These are phyloP conservation scores for Athetis lepigone DNA, from an alignment of 2,888 invertebrate species.

Conservation along the genomic window DNA sequence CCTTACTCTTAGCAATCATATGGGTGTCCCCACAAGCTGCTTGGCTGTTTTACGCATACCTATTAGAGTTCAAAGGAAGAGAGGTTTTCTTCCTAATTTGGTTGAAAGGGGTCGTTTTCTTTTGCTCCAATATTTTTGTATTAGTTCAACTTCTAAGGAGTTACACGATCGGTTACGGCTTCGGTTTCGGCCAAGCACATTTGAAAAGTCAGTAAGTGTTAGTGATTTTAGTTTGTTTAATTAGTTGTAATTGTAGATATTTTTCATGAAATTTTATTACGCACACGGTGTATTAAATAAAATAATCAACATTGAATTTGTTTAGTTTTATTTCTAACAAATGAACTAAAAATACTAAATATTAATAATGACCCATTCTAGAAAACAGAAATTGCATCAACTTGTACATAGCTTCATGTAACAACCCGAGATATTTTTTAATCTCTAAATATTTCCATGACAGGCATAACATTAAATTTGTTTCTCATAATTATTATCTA, in stretches of 20 bases:
- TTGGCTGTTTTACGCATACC: constrained; percentile 98
- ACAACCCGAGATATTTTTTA: constrained; percentile 15
- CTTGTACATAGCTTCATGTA: constrained; percentile 41
- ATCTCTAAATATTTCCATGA: constrained; percentile 8
- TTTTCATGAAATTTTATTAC: constrained; percentile 31
- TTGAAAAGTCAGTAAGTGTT: constrained; percentile 41
- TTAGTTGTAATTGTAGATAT: constrained; percentile 56
- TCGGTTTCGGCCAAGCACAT: constrained; percentile 75
- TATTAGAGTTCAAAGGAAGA: constrained; percentile 96
- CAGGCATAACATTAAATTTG: constrained; percentile 45
- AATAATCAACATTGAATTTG: constrained; percentile 63
- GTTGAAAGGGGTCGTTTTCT: constrained; percentile 95
- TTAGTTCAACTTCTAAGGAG: constrained; percentile 89
- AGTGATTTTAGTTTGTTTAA: constrained; percentile 21
- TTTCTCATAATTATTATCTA: constrained; percentile 33
- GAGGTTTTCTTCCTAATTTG: constrained; percentile 96
- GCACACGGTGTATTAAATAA: constrained; percentile 50
- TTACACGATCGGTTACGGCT: constrained; percentile 80
- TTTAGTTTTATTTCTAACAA: constrained; percentile 79
- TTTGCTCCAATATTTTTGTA: constrained; percentile 94
- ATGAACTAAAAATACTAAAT: constrained; percentile 68
- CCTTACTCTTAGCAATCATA: constrained; percentile 86
- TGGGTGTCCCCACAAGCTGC: constrained; percentile 94
- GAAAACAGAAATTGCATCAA: constrained; percentile 68
- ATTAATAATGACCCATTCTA: constrained; percentile 70